Percentiles rank a stretch among this genome's conserved stretches.
Conservation (phyloP, 2,888 invertebrate species). For the Pristionchus exspectatus region DNA sequence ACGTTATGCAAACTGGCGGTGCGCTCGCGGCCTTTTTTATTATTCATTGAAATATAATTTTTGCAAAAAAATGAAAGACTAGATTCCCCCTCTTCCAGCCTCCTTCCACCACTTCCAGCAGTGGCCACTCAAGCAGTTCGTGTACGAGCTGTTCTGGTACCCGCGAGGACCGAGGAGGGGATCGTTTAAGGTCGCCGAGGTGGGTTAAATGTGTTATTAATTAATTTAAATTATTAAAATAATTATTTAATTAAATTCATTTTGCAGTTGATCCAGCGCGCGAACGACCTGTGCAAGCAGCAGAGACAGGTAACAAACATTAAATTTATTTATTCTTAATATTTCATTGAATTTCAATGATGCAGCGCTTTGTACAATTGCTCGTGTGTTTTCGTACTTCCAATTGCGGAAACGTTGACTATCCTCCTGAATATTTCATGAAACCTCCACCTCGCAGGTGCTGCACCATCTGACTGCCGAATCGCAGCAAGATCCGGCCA, state of each 20-base stretch:
- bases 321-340: too few species aligned
- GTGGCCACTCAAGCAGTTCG: background rate
- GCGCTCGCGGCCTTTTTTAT: too few species aligned
- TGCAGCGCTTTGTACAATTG: background rate
- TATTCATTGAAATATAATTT: too few species aligned
- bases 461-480: background rate
- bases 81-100: background rate
- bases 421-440: background rate
- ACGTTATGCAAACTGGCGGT: too few species aligned
- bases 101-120: background rate
- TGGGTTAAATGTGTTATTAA: background rate
- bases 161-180: slow-evolving; percentile 1
- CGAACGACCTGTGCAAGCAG: background rate
- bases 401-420: background rate
- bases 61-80: background rate
- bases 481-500: background rate
- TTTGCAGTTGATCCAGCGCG: slow-evolving; percentile 23
- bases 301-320: slow-evolving; percentile 18
- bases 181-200: slow-evolving; percentile 19
- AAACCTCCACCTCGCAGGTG: background rate
- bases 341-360: too few species aligned
- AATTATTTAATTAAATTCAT: background rate
- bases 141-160: slow-evolving; percentile 36
- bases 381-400: background rate
- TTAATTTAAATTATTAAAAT: background rate